Evolutionary conservation across 2,888 invertebrate genomes (phyloP).

Genomic region (Bedellia somnulentella): DNA sequence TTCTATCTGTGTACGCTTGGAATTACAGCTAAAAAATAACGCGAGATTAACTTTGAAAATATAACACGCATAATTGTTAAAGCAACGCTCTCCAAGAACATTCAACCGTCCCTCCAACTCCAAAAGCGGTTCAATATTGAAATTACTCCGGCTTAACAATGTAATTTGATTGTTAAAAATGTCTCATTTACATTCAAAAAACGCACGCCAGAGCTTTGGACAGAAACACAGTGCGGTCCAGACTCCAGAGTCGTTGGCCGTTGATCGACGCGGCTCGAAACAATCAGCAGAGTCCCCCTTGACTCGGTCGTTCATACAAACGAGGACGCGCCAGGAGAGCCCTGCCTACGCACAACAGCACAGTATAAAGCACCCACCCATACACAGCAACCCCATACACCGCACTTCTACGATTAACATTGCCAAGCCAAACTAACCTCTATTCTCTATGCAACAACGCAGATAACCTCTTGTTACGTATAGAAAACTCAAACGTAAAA

Average conservation of each 20-base stretch:
- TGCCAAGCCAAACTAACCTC: neutral
- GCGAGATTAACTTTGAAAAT: too few species aligned
- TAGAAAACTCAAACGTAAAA: too few species aligned
- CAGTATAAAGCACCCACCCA: constrained; percentile 45
- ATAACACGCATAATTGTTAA: too few species aligned
- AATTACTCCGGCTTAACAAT: neutral
- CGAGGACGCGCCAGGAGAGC: constrained; percentile 24
- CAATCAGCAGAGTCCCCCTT: constrained; percentile 52
- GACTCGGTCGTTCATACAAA: constrained; percentile 56
- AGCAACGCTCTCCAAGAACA: too few species aligned
- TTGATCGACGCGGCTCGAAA: constrained; percentile 42
- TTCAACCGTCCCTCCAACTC: too few species aligned
- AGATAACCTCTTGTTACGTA: too few species aligned
- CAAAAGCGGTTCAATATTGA: neutral
- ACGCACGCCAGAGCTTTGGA: constrained; percentile 15
- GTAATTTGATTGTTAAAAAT: too few species aligned
- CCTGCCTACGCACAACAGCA: constrained; percentile 46
- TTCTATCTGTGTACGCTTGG: too few species aligned
- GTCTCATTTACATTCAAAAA: constrained; percentile 38
- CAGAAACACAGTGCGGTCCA: constrained; percentile 17
- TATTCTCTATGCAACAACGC: too few species aligned
- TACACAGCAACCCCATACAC: constrained; percentile 13
- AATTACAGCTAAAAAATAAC: too few species aligned
- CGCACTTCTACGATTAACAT: neutral
- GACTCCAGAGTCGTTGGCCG: constrained; percentile 36